Conservation (phyloP, 2,113 vertebrate genomes). For the Benitochromis conjunctus region DNA sequence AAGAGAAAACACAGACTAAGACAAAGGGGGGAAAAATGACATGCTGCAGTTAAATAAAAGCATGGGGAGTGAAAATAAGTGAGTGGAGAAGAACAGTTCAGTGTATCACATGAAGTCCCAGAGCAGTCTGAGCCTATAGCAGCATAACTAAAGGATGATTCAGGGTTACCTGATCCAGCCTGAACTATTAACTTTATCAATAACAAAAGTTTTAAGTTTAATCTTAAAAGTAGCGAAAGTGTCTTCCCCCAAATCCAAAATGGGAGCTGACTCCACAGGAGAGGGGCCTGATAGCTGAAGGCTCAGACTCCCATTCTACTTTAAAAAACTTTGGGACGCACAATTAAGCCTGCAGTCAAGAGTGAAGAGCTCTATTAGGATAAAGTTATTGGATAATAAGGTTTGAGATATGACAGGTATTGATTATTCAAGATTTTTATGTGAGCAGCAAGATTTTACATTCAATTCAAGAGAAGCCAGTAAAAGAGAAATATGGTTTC, state of each 20-base stretch:
- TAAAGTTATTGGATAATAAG: background rate
- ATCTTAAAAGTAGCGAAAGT: background rate
- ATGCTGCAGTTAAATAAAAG: background rate
- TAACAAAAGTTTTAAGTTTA: background rate
- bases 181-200: background rate
- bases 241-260: background rate
- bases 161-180: background rate
- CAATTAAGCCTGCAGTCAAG: background rate
- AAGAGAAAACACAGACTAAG: background rate
- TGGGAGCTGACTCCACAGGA: background rate
- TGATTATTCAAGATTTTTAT: background rate
- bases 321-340: background rate
- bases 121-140: background rate
- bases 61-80: background rate
- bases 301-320: background rate
- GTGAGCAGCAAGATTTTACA: background rate
- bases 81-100: background rate
- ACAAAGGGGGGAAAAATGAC: background rate
- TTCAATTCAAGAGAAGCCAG: background rate
- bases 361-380: background rate
- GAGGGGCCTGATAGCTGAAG: background rate
- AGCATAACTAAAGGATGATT: background rate
- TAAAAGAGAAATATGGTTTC: background rate
- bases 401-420: background rate
- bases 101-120: background rate